Percentiles rank a stretch among this genome's conserved stretches.
Evolutionary conservation across 2,888 invertebrate species (phyloP).

Genomic region (Nemoura dubitans): DNA sequence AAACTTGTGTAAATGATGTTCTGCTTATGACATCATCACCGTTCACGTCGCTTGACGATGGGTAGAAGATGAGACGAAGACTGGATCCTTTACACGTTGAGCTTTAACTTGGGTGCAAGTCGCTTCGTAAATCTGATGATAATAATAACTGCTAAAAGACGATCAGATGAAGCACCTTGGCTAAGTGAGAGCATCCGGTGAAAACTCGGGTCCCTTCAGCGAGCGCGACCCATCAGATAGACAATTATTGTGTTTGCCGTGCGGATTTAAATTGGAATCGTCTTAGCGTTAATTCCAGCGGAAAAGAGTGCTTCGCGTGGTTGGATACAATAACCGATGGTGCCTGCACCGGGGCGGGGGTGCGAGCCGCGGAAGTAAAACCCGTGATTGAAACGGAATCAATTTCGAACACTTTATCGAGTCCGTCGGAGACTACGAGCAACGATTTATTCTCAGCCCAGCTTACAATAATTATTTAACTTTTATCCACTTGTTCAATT

Average conservation of each 20-base stretch:
- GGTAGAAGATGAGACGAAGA: neutral
- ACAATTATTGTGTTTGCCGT: constrained; percentile 3
- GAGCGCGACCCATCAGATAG: neutral
- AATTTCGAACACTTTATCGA: constrained; percentile 7
- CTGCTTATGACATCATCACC: constrained; percentile 14
- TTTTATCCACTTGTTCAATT: constrained; percentile 7
- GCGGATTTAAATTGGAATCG: neutral
- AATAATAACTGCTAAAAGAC: neutral
- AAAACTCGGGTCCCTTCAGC: neutral
- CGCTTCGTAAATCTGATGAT: neutral
- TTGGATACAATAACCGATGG: neutral
- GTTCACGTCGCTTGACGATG: neutral
- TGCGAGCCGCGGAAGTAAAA: neutral
- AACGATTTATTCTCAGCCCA: neutral
- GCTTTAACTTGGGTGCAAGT: neutral
- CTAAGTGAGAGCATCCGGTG: neutral
- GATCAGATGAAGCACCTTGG: neutral
- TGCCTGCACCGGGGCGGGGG: neutral
- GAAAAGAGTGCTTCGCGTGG: neutral
- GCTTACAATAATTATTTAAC: constrained; percentile 12
- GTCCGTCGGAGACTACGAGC: neutral
- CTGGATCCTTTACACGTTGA: neutral
- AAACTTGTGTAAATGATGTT: constrained; percentile 17
- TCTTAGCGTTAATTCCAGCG: neutral
- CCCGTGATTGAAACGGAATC: neutral